A percentile compares a stretch with the other conserved stretches of the same genome.
Conservation (phyloP, 2,113 vertebrate genomes). For the Microtus ochrogaster region DNA sequence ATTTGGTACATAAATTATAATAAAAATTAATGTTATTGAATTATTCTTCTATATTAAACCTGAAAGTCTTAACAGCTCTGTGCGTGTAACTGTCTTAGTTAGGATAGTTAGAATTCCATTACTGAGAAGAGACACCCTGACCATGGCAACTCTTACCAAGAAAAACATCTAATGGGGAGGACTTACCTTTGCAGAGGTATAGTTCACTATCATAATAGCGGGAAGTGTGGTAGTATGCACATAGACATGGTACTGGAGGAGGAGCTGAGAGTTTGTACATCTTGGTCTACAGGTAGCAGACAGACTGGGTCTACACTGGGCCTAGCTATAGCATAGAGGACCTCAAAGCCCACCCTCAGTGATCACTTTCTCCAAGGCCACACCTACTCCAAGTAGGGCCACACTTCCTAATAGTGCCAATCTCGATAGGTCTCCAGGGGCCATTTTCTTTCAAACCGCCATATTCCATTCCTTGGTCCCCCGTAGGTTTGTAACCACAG, state of each 20-base stretch:
- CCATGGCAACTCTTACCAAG: not conserved
- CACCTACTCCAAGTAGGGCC: not conserved
- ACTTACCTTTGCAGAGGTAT: not conserved
- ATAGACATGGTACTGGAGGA: not conserved
- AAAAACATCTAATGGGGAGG: not conserved
- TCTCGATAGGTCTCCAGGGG: not conserved
- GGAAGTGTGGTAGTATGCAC: not conserved
- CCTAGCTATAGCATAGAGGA: not conserved
- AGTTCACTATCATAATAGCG: not conserved
- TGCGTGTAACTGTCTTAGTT: not conserved
- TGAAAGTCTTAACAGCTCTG: not conserved
- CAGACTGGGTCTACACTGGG: not conserved
- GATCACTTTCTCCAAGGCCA: not conserved
- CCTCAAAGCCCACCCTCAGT: not conserved
- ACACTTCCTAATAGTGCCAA: not conserved
- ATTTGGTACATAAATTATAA: not conserved
- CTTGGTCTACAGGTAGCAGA: not conserved
- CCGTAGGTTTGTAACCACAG: not conserved
- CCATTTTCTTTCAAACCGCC: not conserved
- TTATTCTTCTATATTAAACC: not conserved
- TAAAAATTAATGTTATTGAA: not conserved
- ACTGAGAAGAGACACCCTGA: not conserved
- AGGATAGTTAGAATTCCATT: not conserved
- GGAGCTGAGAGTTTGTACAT: not conserved
- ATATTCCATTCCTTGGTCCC: not conserved